Evolutionary conservation across 2,113 vertebrate genomes (phyloP).

Genomic region (Lucifuga dentata): DNA sequence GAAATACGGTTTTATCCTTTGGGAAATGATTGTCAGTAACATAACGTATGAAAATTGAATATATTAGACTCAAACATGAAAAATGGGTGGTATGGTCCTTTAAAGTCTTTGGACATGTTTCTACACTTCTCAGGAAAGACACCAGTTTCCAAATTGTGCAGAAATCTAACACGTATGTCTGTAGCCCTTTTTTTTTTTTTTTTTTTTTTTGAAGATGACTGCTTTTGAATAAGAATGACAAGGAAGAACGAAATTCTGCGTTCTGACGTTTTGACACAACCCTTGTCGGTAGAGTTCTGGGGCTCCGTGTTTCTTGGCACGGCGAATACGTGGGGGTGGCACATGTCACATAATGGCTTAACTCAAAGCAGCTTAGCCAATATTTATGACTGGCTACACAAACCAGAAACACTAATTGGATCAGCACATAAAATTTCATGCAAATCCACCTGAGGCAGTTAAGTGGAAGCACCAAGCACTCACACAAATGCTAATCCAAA

Average conservation of each 20-base stretch:
- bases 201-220: no score
- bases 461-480: slow-evolving; percentile 3
- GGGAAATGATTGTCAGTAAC: no score
- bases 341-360: slow-evolving; percentile 59
- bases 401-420: slow-evolving; percentile 59
- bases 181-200: no score
- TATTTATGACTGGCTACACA: slow-evolving; percentile 62
- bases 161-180: no score
- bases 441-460: slow-evolving; percentile 51
- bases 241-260: slow-evolving; percentile 38
- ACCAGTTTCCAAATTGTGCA: no score
- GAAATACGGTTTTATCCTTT: no score
- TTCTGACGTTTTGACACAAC: slow-evolving; percentile 54
- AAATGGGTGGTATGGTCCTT: no score
- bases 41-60: no score
- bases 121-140: no score
- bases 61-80: no score
- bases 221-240: slow-evolving; percentile 46
- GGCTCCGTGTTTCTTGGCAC: slow-evolving; percentile 49
- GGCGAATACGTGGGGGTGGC: slow-evolving; percentile 57
- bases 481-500: slow-evolving; percentile 40
- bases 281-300: slow-evolving; percentile 20
- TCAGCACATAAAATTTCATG: slow-evolving; percentile 56
- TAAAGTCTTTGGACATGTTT: no score
- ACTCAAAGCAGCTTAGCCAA: slow-evolving; percentile 51